These are phyloP conservation scores for Myotis yumanensis DNA, from an alignment of 2,113 vertebrate species.

Conservation along the genomic window DNA sequence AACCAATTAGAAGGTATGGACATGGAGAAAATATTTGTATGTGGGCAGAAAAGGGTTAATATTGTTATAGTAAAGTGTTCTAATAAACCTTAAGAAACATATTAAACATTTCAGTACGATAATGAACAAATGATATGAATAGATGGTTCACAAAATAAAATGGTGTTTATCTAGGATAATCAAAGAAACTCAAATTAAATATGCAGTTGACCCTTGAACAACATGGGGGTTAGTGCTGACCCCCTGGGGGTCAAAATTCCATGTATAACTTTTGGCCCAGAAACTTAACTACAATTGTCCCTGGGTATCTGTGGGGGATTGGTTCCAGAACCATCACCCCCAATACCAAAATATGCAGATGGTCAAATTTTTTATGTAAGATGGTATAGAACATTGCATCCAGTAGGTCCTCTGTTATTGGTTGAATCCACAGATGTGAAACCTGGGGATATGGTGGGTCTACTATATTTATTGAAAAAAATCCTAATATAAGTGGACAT, in stretches of 20 bases:
- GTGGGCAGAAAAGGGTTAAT: not conserved
- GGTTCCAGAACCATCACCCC: too few relatives aligned
- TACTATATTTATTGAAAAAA: not conserved
- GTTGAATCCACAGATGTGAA: not conserved
- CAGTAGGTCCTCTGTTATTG: not conserved
- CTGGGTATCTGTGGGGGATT: not conserved
- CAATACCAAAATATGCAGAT: not conserved
- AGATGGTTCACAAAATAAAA: conserved; percentile 33
- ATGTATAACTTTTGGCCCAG: not conserved
- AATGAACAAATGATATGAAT: conserved; percentile 7
- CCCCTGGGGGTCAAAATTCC: not conserved
- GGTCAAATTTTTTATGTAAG: too few relatives aligned
- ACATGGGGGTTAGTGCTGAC: not conserved
- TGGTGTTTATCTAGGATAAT: not conserved
- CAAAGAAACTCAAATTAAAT: not conserved
- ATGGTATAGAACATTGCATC: not conserved
- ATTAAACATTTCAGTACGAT: conserved; percentile 26
- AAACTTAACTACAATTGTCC: not conserved
- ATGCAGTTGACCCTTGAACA: not conserved
- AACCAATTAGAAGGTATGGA: not conserved
- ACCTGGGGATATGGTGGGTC: too few relatives aligned
- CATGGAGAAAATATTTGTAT: not conserved
- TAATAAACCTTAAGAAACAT: not conserved
- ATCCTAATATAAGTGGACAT: not conserved
- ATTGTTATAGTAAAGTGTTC: not conserved